Base-by-base conservation (phyloP, 2,888 invertebrate genomes). In the Troides helena region DNA sequence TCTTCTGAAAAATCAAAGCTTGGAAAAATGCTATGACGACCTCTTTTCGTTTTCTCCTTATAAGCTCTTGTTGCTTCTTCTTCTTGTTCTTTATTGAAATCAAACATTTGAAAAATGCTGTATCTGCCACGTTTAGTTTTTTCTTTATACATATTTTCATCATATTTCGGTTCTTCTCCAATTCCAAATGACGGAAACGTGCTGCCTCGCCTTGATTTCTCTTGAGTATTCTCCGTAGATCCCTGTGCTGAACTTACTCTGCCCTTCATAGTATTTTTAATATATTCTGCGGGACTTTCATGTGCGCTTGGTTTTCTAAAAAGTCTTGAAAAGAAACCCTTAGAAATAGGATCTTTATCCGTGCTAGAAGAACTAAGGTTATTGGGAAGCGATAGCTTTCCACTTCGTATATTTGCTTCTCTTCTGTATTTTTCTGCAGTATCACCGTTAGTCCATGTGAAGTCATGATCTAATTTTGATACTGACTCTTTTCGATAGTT, bases 391-490 rank as follows among this genome's bases (percentile, higher is more conserved):
- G 92, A 92, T 68, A 92, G 76, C 74, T 92, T 92, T 12, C 91
- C 91, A 74, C 85, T 87, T 75, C 92, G 83, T 50, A 85, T 76
- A 73, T 91, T 91, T 46, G 89, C 89, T 81, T 90, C 90, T 77
- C 93, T 93, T 78, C 94, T 93, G 62, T 93, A 93, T 75, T 94
- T 95, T 72, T 93, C 93, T 0, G 94, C 93, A 0, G 95, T 93
- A 50, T 94, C 93, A 17, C 94, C 94, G 72, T 95, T 96, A 7
- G 95, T 95, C 96, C 96, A 96, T 0, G 96, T 95, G 78, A 93
- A 91, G 68, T 95, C 95, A 74, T 92, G 87, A 69, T 89, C 83
- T 21, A 89, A 85, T 69, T 90, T 89, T 2, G 88, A 77, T 14
- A 89, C 86, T 4, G 84, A 86, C 70, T 90, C 89, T 73, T 89